Conservation (phyloP, 2,888 invertebrate species). For the Amiota minor region DNA sequence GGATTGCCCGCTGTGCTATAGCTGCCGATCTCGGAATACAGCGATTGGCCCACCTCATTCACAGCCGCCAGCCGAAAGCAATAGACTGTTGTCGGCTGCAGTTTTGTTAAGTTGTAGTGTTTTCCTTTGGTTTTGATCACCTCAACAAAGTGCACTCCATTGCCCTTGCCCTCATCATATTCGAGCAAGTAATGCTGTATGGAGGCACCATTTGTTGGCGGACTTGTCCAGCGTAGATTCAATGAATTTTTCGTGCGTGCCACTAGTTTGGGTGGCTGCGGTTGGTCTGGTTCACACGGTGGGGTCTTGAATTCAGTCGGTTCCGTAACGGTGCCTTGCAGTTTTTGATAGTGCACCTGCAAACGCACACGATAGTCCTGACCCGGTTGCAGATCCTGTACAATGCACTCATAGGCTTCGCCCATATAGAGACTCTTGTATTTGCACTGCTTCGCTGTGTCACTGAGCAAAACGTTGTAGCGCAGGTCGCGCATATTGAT, state of each 20-base stretch:
- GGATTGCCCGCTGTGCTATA: constrained; percentile 86
- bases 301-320: constrained; percentile 87
- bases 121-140: constrained; percentile 82
- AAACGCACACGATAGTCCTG: constrained; percentile 89
- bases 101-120: constrained; percentile 83
- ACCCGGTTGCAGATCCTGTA: constrained; percentile 90
- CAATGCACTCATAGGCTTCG: constrained; percentile 82
- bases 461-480: constrained; percentile 87
- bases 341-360: constrained; percentile 82
- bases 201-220: constrained; percentile 86
- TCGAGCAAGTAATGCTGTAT: constrained; percentile 85
- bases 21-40: constrained; percentile 80
- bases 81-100: constrained; percentile 86
- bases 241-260: constrained; percentile 82
- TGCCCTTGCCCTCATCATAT: constrained; percentile 80
- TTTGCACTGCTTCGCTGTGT: constrained; percentile 84
- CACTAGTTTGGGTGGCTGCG: constrained; percentile 82
- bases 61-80: constrained; percentile 87
- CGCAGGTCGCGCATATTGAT: constrained; percentile 75
- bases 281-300: constrained; percentile 86
- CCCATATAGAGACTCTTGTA: constrained; percentile 90
- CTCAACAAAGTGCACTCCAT: constrained; percentile 80
- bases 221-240: constrained; percentile 82
- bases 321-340: constrained; percentile 84
- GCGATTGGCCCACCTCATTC: constrained; percentile 85